phyloP scores from a whole-genome alignment of 2,888 invertebrate genomes.

The Chelonus formosanus region DNA sequence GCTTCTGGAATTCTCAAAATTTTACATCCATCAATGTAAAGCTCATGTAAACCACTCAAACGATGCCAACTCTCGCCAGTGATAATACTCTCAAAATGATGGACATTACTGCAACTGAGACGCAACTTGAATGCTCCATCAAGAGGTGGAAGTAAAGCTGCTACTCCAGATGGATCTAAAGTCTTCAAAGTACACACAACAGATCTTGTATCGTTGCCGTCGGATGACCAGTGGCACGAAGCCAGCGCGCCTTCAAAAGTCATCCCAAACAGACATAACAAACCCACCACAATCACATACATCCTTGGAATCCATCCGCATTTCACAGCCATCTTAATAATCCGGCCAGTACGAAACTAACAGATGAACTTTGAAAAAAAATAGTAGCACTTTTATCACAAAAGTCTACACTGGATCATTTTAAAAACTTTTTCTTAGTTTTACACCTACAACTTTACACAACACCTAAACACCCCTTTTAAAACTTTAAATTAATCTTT shows the following conservation, averaged over 20 bases:
- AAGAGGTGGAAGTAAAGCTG: constrained; percentile 66
- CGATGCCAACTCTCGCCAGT: constrained; percentile 77
- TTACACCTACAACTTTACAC: constrained; percentile 16
- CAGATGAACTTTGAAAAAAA: constrained; percentile 2
- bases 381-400: constrained; percentile 30
- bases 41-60: constrained; percentile 77
- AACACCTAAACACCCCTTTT: constrained; percentile 4
- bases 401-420: constrained; percentile 29
- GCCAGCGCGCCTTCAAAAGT: constrained; percentile 64
- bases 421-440: constrained; percentile 23
- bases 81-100: constrained; percentile 82
- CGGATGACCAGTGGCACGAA: constrained; percentile 67
- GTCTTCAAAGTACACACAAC: constrained; percentile 68
- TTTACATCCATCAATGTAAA: constrained; percentile 82
- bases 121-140: constrained; percentile 79
- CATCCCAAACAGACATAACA: constrained; percentile 39
- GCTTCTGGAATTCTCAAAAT: constrained; percentile 78
- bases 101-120: constrained; percentile 80
- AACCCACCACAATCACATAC: constrained; percentile 33
- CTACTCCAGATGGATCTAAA: constrained; percentile 65
- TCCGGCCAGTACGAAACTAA: constrained; percentile 5
- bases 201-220: constrained; percentile 69
- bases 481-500: not conserved
- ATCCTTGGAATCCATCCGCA: constrained; percentile 29
- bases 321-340: constrained; percentile 39